Evolutionary conservation across 2,888 invertebrate genomes (phyloP).

Genomic region (Achlya flavicornis): DNA sequence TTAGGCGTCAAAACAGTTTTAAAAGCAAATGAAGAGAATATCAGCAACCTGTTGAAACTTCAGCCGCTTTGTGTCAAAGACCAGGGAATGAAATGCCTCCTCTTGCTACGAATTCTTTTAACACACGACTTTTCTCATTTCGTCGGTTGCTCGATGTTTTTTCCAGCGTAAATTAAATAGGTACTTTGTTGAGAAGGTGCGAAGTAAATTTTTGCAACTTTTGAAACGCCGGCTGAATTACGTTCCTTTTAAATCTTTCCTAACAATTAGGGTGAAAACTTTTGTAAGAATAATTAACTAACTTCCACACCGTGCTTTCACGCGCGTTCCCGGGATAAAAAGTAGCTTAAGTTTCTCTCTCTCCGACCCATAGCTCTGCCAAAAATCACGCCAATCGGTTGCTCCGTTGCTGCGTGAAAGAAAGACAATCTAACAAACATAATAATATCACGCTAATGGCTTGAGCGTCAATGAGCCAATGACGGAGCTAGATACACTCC

Average conservation of each 20-base stretch:
- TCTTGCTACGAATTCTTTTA: constrained; percentile 25
- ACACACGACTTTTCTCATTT: constrained; percentile 26
- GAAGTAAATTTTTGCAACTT: background rate
- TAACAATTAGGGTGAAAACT: too few species aligned
- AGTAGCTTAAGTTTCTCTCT: too few species aligned
- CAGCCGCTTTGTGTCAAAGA: constrained; percentile 21
- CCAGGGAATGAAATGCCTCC: constrained; percentile 22
- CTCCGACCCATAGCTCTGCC: too few species aligned
- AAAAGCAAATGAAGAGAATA: constrained; percentile 22
- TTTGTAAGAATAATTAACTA: too few species aligned
- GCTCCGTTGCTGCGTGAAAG: too few species aligned
- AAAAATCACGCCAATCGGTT: too few species aligned
- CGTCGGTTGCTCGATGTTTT: constrained; percentile 14
- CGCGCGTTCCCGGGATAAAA: too few species aligned
- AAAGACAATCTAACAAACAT: too few species aligned
- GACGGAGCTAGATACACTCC: too few species aligned
- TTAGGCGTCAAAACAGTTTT: constrained; percentile 1
- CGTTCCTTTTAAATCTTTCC: background rate
- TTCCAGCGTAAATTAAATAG: constrained; percentile 5
- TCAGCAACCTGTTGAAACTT: constrained; percentile 30
- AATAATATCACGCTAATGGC: too few species aligned
- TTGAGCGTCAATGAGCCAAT: too few species aligned
- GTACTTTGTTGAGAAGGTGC: background rate
- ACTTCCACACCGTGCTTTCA: too few species aligned
- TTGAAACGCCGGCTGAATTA: background rate